Percentiles rank a stretch among this genome's conserved stretches.
These are phyloP conservation scores for Hormaphis cornu DNA, from an alignment of 1,140 invertebrate genomes.

Conservation along the genomic window DNA sequence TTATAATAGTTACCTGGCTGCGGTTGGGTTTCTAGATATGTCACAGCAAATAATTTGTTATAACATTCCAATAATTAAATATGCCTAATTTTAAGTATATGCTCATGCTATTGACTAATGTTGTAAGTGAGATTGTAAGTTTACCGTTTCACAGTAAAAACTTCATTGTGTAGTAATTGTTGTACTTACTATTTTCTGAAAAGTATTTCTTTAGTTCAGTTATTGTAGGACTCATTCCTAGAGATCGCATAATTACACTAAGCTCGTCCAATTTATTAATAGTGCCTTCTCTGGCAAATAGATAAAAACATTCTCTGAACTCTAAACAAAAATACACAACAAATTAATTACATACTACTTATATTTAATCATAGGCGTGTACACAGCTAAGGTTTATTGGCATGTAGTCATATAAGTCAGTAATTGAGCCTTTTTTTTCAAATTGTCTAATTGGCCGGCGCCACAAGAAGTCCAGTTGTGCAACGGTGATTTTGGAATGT, in stretches of 20 bases:
- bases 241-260: conserved; percentile 84
- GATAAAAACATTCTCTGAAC: conserved; percentile 87
- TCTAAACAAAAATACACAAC: conserved; percentile 52
- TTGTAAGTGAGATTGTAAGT: too few species aligned
- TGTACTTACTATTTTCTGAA: conserved; percentile 60
- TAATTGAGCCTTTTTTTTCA: neutral
- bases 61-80: too few species aligned
- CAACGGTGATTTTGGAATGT: neutral
- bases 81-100: too few species aligned
- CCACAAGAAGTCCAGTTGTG: too few species aligned
- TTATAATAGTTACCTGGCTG: too few species aligned
- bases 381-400: neutral
- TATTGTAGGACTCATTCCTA: conserved; percentile 86
- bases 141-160: too few species aligned
- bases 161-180: too few species aligned
- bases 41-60: too few species aligned
- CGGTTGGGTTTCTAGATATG: too few species aligned
- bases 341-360: neutral
- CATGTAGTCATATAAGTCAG: too few species aligned
- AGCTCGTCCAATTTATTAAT: conserved; percentile 81
- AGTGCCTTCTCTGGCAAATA: conserved; percentile 78
- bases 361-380: neutral
- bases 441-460: neutral
- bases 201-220: conserved; percentile 77
- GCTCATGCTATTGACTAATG: too few species aligned